Conservation (phyloP, 2,113 vertebrate species). For the Myotis davidii region DNA sequence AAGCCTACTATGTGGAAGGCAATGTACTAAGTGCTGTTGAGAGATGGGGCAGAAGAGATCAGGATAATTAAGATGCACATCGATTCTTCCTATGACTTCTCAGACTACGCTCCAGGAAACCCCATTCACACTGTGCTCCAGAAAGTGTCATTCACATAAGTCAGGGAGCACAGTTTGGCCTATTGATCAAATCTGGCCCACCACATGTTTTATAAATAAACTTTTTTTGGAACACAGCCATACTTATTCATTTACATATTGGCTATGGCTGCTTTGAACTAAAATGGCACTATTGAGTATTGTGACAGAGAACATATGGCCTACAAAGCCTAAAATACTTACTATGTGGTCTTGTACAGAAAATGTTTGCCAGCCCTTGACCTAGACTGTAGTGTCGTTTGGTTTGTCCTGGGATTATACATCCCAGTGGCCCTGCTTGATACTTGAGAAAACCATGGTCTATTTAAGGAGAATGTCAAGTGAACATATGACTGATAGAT, state of each 20-base stretch:
- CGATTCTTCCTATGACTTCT: background rate
- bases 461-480: background rate
- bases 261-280: background rate
- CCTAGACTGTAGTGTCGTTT: background rate
- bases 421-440: background rate
- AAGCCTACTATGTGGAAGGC: background rate
- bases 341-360: background rate
- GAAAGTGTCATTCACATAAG: background rate
- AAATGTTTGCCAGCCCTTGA: background rate
- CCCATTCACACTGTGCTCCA: background rate
- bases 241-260: slow-evolving; percentile 3
- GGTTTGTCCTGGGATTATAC: background rate
- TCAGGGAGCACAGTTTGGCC: background rate
- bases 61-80: background rate
- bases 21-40: background rate
- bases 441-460: background rate
- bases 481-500: background rate
- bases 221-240: background rate
- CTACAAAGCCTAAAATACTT: background rate
- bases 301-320: background rate
- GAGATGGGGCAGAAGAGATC: background rate
- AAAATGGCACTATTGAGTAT: background rate
- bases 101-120: background rate
- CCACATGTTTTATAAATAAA: background rate
- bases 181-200: background rate